Evolutionary conservation across 2,113 vertebrate genomes (phyloP).

Genomic region (Electrona antarctica): DNA sequence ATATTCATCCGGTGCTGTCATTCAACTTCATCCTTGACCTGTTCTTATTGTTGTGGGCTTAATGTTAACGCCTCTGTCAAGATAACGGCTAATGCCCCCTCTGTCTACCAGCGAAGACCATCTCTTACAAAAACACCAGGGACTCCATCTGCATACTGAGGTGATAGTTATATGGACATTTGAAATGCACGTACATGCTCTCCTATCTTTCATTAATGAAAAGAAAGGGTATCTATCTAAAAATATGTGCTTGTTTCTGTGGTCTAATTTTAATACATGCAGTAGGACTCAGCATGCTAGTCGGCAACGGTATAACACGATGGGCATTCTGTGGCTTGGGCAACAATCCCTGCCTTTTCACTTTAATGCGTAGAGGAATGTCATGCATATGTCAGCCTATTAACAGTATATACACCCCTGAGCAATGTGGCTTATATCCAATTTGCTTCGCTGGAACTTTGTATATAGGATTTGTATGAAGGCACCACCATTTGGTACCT

Average conservation of each 20-base stretch:
- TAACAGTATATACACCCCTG: slow-evolving; percentile 32
- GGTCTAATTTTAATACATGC: slow-evolving; percentile 23
- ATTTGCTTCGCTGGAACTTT: slow-evolving; percentile 39
- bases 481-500: slow-evolving; percentile 15
- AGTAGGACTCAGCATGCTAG: slow-evolving; percentile 9
- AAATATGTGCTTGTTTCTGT: slow-evolving; percentile 44
- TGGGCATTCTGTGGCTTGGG: slow-evolving; percentile 10
- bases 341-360: slow-evolving; percentile 33
- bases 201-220: slow-evolving; percentile 52
- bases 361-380: slow-evolving; percentile 38
- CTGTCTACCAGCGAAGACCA: slow-evolving; percentile 59
- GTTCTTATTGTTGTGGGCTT: slow-evolving; percentile 71
- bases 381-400: slow-evolving; percentile 55
- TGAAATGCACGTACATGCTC: slow-evolving; percentile 48
- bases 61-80: slow-evolving; percentile 62
- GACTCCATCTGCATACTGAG: slow-evolving; percentile 64
- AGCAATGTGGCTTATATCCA: slow-evolving; percentile 31
- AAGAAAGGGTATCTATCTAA: slow-evolving; percentile 37
- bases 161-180: slow-evolving; percentile 60
- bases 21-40: slow-evolving; percentile 79
- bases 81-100: slow-evolving; percentile 70
- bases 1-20: slow-evolving; percentile 75
- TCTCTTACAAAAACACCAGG: slow-evolving; percentile 56
- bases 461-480: slow-evolving; percentile 33
- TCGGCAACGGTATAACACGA: slow-evolving; percentile 5